Evolutionary conservation across 2,888 invertebrate genomes (phyloP), one percentile per base, ranked within the genome.

Genomic region (Pocota personata): DNA sequence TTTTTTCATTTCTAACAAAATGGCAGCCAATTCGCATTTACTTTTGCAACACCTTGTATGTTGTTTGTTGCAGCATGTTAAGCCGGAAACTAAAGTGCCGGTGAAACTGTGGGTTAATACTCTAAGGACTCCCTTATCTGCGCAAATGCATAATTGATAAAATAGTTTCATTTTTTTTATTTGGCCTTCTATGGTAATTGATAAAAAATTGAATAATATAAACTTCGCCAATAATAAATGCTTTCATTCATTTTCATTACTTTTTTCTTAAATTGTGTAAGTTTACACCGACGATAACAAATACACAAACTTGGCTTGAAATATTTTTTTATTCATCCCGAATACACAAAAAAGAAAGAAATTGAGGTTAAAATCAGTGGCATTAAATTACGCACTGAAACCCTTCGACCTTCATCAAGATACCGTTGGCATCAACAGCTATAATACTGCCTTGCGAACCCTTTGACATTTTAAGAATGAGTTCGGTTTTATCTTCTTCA

Each of bases 381-480:
- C 67, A 80, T 80, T 75, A 80, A 75, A 75, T 73, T 80, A 80
- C 80, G 67, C 52, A 35, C 58, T 43, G 52, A 80, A 80, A 80
- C 50, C 60, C 35, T 75, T 75, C 14, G 60, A 73, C 80, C 67
- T 52, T 67, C 43, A 73, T 73, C 73, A 80, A 75, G 80, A 80
- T 60, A 73, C 35, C 24, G 60, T 69, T 77, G 62, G 27, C 19
- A 62, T 67, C 73, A 67, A 66, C 64, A 64, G 57, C 64, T 66
- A 67, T 67, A 46, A 16, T n/a, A 52, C 37, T 46, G 46, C 52
- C 24, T 14, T 30, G 40, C 24, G 66, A 80, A 60, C 80, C 75
- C 60, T 82, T 76, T 80, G 69, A 75, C 76, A 76, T 82, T 82
- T 82, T 69, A 69, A 69, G 76, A 82, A 76, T 82, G 60, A 82